Base-by-base conservation (phyloP, 2,888 invertebrate species). In the Eristalinus sepulchralis region DNA sequence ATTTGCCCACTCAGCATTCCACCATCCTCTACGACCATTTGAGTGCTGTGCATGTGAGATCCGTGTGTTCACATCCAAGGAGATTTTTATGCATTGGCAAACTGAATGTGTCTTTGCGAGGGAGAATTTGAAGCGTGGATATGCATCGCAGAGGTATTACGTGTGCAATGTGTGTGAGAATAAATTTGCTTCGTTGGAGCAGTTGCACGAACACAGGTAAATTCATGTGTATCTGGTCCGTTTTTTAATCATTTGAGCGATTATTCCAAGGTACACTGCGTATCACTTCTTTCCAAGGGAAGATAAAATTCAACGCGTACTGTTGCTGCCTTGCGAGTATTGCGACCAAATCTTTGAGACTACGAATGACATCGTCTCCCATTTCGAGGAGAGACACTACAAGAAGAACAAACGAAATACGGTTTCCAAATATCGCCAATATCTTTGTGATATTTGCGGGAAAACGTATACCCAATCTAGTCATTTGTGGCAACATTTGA, bases 401-500 rank as follows among this genome's bases (percentile, higher is more conserved):
- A 91, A 93, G 92, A 92, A 94, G 91, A 90, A 90, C 92, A 90
- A 93, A 91, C 88, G 92, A 89, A 82, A 92, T 91, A 63, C 94
- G 92, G 90, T 90, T 20, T 75, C 88, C 20, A 91, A 91, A 62
- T 87, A 90, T 31, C 91, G 93, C 22, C 94, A 94, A 33, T 94
- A 94, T 88, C 92, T 94, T 6, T 95, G 95, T 88, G 95, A 95
- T 88, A 93, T 94, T 60, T 95, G 95, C 88, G 95, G 94, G n/a
- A 93, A 94, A 83, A 94, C 94, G 5, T 94, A 94, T 88, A 93
- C 95, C 0, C 95, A 95, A 89, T 95, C 95, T 0, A 95, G 95
- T 70, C 95, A 95, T 89, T 92, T 95, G 88, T 95, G 95, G 94
- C 95, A 95, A 76, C 95, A 95, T 89, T 94, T 95, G 90, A 92